Percentiles rank a stretch among this genome's conserved stretches.
These are phyloP conservation scores for Drosophila parabipectinata DNA, from an alignment of 1,140 invertebrate species.

Conservation along the genomic window DNA sequence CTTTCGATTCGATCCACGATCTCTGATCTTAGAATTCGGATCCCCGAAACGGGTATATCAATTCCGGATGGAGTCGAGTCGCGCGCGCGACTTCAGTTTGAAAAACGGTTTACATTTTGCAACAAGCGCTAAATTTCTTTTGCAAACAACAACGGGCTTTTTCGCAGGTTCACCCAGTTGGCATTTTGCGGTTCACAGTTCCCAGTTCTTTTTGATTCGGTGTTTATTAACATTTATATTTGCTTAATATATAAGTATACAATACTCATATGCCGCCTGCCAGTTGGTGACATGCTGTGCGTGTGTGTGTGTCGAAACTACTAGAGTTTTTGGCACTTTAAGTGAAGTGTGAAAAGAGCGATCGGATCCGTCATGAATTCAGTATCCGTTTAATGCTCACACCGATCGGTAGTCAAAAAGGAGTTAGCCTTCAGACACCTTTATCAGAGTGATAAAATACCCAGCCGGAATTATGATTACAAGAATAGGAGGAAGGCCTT, in stretches of 20 bases:
- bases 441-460: not conserved
- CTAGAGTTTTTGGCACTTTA: conserved; percentile 72
- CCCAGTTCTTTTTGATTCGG: conserved; percentile 59
- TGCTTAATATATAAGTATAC: conserved; percentile 59
- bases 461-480: conserved; percentile 52
- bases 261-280: conserved; percentile 34
- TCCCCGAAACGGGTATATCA: conserved; percentile 26
- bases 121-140: conserved; percentile 73
- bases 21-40: conserved; percentile 12
- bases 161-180: conserved; percentile 53
- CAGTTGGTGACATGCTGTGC: conserved; percentile 56
- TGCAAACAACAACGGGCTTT: conserved; percentile 64
- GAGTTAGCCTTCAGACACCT: not conserved
- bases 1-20: conserved; percentile 15
- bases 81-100: conserved; percentile 61
- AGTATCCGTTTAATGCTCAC: conserved; percentile 73
- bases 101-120: conserved; percentile 74
- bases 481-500: conserved; percentile 52
- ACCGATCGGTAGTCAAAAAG: conserved; percentile 44
- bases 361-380: conserved; percentile 39
- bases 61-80: conserved; percentile 35
- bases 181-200: conserved; percentile 33
- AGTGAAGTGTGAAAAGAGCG: conserved; percentile 71
- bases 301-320: conserved; percentile 66
- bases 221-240: conserved; percentile 74